Percentiles rank a stretch among this genome's conserved stretches.
Evolutionary conservation across 2,797 vertebrate genomes (phyloP).

Genomic region (Diplodus sargus): DNA sequence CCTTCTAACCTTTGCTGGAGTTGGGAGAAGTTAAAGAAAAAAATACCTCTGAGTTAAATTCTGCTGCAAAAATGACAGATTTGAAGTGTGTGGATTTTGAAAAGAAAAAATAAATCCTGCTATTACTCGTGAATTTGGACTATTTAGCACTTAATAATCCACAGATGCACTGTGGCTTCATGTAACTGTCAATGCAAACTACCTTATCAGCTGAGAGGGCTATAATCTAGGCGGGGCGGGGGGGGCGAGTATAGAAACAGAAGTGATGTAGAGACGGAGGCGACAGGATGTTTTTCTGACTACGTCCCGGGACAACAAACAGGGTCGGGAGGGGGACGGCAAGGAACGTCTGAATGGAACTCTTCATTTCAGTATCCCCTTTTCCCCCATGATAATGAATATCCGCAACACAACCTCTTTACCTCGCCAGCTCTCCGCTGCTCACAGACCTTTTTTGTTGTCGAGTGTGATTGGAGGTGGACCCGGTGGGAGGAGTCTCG

Average conservation of each 20-base stretch:
- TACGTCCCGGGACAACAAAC: background rate
- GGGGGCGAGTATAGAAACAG: slow-evolving; percentile 15
- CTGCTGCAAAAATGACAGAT: slow-evolving; percentile 19
- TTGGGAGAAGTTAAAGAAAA: slow-evolving; percentile 2
- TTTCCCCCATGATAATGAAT: slow-evolving; percentile 11
- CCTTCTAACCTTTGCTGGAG: background rate
- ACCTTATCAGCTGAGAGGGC: slow-evolving; percentile 26
- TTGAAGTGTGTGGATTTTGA: background rate
- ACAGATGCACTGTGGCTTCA: slow-evolving; percentile 18
- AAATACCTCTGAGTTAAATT: slow-evolving; percentile 27
- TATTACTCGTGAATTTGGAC: slow-evolving; percentile 24
- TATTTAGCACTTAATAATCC: slow-evolving; percentile 15
- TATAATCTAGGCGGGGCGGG: background rate
- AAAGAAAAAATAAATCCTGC: background rate
- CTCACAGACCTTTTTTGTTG: background rate
- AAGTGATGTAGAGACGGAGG: background rate
- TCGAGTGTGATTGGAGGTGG: slow-evolving; percentile 13
- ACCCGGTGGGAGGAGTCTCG: background rate
- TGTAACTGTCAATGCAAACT: slow-evolving; percentile 29
- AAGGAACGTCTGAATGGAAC: slow-evolving; percentile 2
- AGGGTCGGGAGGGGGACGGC: slow-evolving; percentile 8
- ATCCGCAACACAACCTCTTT: slow-evolving; percentile 32
- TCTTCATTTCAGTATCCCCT: slow-evolving; percentile 77
- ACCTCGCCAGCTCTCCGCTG: slow-evolving; percentile 24
- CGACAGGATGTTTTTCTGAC: background rate